Base-by-base conservation (phyloP, 2,888 invertebrate genomes). In the Acrobasis repandana region DNA sequence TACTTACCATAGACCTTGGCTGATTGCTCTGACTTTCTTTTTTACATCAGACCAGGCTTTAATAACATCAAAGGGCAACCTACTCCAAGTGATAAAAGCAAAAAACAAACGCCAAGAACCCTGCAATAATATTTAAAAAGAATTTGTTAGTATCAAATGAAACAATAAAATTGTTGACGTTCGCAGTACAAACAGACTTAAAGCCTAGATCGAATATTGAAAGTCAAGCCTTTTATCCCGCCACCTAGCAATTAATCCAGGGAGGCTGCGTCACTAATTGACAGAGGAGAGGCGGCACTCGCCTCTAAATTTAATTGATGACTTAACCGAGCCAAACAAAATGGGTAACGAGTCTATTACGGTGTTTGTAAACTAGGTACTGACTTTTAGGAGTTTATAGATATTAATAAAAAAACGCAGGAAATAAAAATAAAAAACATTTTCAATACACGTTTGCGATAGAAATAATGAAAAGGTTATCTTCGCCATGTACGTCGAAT, bases 131-230 rank as follows among this genome's bases (percentile, higher is more conserved):
- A 50, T 50, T 10, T 28, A 28, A 14, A 33, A 33, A 33, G 28
- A 8, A 6, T n/a, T 50, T 50, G 50, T 50, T 50, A 50, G 20
- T 14, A 18, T 50, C 28, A n/a, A 33, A 49, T 11, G n/a, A 49
- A 50, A 33, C 33, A 10, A 50, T 1, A 6, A n/a, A 20, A 28
- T 49, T 49, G 49, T 50, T 50, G 20, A 28, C 14, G 14, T 14
- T 33, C 33, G 9, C 58, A 50, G 51, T 57, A 57, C 52, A 43
- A 61, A 51, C 34, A 51, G 34, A 34, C 34, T 51, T 51, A n/a
- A n/a, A 51, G 10, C 33, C 34, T 33, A 34, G 51, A 51, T 51
- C 33, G 34, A 51, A 51, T 51, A 51, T 51, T 51, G 34, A 51
- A 34, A 51, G 51, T 51, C 51, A 34, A 28, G 51, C 34, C 51